Base-by-base conservation (phyloP, 2,888 invertebrate species). In the Mythimna albipuncta region DNA sequence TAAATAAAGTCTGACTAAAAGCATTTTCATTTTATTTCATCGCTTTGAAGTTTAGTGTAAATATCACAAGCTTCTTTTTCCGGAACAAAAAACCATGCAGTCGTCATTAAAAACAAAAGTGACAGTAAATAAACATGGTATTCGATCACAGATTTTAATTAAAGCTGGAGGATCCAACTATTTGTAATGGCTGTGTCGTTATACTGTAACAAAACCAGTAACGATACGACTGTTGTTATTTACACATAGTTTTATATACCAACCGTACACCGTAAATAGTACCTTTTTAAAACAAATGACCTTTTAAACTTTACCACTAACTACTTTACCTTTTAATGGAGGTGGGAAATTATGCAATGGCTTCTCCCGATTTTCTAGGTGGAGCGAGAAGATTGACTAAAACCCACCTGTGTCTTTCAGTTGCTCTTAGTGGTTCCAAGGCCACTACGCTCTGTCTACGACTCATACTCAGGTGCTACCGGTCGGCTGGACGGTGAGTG, bases 91-190 rank as follows among this genome's bases (percentile, higher is more conserved):
- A 26, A 38, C 11, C 6, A 3, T 6, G 11, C 32, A 32, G 5
- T 11, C 44, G n/a, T 72, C 13, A 72, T 76, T 52, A 66, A 52
- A 73, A 76, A 26, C 21, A 50, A 5, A 6, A 19, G 1, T 47
- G 19, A 10, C 1, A 21, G 41, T 19, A 21, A 72, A 55, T 5
- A 38, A 76, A 77, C 38, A 21, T 35, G 19, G 21, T 19, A 44
- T 70, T 73, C 64, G 55, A 67, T 77, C 67, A 58, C 67, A 44
- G 38, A 69, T 72, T 71, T 79, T 78, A 83, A 80, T 85, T 82
- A 85, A 83, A 83, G 66, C 78, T 63, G n/a, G 13, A 32, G 7
- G 32, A 55, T 50, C 47, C 54, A 78, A 75, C 70, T 62, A 70
- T 77, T 55, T 77, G n/a, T 77, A 74, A 75, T 75, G 41, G 55